A percentile compares a stretch with the other conserved stretches of the same genome.
Evolutionary conservation across 2,113 vertebrate genomes (phyloP).

Genomic region (Mohoua ochrocephala): DNA sequence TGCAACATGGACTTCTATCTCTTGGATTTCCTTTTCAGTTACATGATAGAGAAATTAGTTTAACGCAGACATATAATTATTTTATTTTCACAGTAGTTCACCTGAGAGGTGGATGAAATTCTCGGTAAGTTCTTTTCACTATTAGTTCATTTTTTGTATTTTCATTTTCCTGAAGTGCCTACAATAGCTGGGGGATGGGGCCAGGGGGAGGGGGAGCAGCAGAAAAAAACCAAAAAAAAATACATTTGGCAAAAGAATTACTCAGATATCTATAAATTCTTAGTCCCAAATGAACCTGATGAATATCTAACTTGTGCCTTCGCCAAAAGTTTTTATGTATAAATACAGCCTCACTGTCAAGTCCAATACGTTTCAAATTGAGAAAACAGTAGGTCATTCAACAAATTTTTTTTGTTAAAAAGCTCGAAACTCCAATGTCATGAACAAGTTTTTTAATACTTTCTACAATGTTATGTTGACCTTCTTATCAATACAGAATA

Average conservation of each 20-base stretch:
- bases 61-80: background rate
- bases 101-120: background rate
- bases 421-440: background rate
- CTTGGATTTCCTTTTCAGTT: background rate
- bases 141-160: background rate
- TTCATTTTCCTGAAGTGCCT: background rate
- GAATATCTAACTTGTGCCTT: background rate
- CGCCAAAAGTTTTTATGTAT: background rate
- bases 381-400: background rate
- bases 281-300: background rate
- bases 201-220: fast-evolving
- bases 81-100: background rate
- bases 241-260: background rate
- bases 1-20: background rate
- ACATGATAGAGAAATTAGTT: background rate
- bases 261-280: background rate
- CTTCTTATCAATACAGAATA: background rate
- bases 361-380: background rate
- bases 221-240: background rate
- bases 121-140: background rate
- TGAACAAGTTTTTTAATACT: background rate
- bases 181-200: background rate
- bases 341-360: background rate
- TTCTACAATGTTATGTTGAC: background rate
- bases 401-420: background rate